phyloP scores from a whole-genome alignment of 2,113 vertebrate genomes.

The Pseudolaguvia tuberculata region DNA sequence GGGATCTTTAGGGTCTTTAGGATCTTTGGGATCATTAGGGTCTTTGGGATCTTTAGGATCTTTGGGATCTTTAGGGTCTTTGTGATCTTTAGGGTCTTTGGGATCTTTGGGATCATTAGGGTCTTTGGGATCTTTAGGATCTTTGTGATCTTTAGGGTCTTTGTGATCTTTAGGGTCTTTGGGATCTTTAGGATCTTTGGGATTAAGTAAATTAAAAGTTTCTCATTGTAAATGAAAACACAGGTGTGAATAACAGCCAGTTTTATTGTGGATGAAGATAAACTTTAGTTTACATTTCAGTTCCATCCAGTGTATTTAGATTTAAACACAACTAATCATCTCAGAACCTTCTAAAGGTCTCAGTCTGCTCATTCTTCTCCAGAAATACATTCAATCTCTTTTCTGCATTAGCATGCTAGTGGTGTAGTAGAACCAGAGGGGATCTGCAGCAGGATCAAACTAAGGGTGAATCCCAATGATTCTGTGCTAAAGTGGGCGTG shows the following conservation, averaged over 20 bases:
- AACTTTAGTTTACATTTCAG: background rate
- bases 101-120: too few species aligned
- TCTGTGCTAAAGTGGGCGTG: background rate
- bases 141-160: too few species aligned
- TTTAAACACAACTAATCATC: background rate
- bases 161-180: too few species aligned
- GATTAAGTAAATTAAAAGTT: background rate
- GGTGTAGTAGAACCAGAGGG: background rate
- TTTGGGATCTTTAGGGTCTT: too few species aligned
- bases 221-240: background rate
- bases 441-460: background rate
- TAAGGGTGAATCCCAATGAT: background rate
- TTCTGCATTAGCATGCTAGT: background rate
- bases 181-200: too few species aligned
- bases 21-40: too few species aligned
- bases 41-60: too few species aligned
- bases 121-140: too few species aligned
- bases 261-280: constrained; percentile 1
- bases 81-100: too few species aligned
- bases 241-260: background rate
- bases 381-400: background rate
- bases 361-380: background rate
- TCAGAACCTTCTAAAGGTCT: background rate
- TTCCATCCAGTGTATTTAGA: background rate
- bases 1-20: too few species aligned